Conservation (phyloP, 2,888 invertebrate genomes). For the Trachelus tabidus region DNA sequence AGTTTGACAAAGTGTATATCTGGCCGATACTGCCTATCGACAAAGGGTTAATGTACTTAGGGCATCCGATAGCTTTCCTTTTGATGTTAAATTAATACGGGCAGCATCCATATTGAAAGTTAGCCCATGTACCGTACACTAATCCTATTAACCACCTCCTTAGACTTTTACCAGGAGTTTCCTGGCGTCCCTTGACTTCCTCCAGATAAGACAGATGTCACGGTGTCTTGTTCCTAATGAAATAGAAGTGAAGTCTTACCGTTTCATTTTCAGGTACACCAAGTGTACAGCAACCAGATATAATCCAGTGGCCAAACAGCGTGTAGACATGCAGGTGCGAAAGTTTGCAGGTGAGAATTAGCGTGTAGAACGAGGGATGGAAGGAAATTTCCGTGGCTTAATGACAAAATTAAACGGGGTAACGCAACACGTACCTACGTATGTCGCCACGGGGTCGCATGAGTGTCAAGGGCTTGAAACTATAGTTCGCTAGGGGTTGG, state of each 20-base stretch:
- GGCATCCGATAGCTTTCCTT: background rate
- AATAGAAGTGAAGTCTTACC: background rate
- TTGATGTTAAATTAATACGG: background rate
- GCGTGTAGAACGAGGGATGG: conserved; percentile 11
- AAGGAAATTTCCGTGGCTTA: conserved; percentile 45
- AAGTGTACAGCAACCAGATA: background rate
- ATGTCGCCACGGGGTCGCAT: background rate
- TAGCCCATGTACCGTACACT: background rate
- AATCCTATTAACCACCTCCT: background rate
- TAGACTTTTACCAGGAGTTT: background rate
- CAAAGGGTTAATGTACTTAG: background rate
- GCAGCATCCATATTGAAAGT: background rate
- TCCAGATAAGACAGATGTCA: background rate
- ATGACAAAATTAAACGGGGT: conserved; percentile 49
- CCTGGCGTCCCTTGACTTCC: background rate
- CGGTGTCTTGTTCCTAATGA: background rate
- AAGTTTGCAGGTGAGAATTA: background rate
- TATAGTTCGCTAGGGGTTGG: background rate
- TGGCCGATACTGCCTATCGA: background rate
- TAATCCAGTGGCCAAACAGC: background rate
- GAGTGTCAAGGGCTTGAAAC: background rate
- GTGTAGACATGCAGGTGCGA: background rate
- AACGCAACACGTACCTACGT: conserved; percentile 21
- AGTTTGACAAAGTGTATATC: background rate
- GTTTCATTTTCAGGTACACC: background rate